These are phyloP conservation scores for Homalodisca vitripennis DNA, from an alignment of 1,140 invertebrate species.

Conservation along the genomic window DNA sequence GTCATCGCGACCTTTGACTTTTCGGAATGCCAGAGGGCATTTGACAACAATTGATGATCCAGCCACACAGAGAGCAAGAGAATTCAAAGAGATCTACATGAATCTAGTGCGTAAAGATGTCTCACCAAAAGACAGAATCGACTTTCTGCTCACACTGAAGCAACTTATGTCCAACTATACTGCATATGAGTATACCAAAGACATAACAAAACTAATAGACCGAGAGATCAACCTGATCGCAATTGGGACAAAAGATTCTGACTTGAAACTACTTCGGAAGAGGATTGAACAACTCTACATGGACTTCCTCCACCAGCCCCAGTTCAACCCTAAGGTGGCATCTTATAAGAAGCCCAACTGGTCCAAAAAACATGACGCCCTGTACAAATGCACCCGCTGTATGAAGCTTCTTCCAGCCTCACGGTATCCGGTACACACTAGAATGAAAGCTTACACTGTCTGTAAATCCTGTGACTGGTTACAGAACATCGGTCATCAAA, in stretches of 20 bases:
- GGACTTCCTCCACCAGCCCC: constrained; percentile 35
- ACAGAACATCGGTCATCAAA: constrained; percentile 35
- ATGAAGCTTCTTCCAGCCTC: constrained; percentile 34
- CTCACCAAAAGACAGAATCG: constrained; percentile 54
- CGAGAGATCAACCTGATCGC: constrained; percentile 59
- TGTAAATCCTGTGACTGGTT: constrained; percentile 38
- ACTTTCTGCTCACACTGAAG: constrained; percentile 57
- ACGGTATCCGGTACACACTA: constrained; percentile 32
- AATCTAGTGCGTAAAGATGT: constrained; percentile 52
- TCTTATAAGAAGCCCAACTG: constrained; percentile 23
- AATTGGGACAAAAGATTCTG: constrained; percentile 50
- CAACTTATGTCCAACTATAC: constrained; percentile 55
- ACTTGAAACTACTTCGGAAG: constrained; percentile 56
- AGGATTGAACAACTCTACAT: constrained; percentile 49
- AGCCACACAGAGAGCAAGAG: constrained; percentile 61
- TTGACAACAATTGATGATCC: constrained; percentile 62
- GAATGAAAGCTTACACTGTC: constrained; percentile 33
- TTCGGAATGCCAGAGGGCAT: constrained; percentile 58
- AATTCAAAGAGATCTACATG: constrained; percentile 58
- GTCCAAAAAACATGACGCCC: constrained; percentile 16
- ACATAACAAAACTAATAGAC: constrained; percentile 58
- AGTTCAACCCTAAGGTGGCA: constrained; percentile 35
- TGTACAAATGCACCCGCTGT: constrained; percentile 35
- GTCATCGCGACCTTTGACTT: constrained; percentile 60
- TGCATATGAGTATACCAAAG: constrained; percentile 49